Conservation (phyloP, 2,113 vertebrate species). For the Charadrius vociferus region DNA sequence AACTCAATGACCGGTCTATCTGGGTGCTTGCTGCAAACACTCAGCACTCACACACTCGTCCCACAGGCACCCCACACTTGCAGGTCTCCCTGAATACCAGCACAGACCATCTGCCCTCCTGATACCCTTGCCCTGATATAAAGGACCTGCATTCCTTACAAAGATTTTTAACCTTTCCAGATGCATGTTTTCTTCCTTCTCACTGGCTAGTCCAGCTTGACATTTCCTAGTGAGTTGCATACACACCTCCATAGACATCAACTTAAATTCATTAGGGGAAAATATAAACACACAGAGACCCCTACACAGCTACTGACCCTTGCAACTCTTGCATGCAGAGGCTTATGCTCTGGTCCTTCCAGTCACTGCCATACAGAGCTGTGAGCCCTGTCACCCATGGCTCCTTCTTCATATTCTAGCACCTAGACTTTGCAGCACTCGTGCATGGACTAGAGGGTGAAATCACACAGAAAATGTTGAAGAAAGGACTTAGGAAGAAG, state of each 20-base stretch:
- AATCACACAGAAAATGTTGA: neutral
- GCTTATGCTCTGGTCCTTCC: neutral
- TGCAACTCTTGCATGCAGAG: fast-evolving
- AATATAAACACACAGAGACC: neutral
- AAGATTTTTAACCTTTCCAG: neutral
- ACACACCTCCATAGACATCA: neutral
- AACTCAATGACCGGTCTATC: fast-evolving
- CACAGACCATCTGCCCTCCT: fast-evolving
- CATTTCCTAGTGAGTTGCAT: neutral
- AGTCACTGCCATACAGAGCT: neutral
- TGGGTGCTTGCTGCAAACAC: fast-evolving
- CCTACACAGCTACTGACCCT: neutral
- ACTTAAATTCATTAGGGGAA: neutral
- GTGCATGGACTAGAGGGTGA: neutral
- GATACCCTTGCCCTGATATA: neutral
- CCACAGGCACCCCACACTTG: neutral
- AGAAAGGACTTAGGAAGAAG: neutral
- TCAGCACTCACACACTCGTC: fast-evolving
- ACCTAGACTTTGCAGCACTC: neutral
- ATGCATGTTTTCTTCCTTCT: neutral
- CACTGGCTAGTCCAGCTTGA: neutral
- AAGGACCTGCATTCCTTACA: neutral
- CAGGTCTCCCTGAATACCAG: fast-evolving
- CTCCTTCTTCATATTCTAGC: neutral
- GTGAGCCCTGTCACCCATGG: neutral